Evolutionary conservation across 1,140 invertebrate species (phyloP), one percentile per base, ranked within the genome.

Genomic region (Ceratoteleas bidentatus): DNA sequence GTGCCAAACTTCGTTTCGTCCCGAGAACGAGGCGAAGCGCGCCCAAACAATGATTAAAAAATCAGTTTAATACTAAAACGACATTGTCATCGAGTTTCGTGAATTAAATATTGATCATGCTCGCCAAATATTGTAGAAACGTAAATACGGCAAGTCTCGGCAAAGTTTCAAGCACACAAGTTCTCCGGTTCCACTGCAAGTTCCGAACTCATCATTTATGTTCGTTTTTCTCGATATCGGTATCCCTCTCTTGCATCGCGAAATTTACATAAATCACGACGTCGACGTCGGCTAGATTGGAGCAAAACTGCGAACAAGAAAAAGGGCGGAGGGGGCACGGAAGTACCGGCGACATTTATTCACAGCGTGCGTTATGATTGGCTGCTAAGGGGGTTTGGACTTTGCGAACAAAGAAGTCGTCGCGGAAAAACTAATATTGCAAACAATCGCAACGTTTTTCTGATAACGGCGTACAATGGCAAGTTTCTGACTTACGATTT

Each of bases 201-300:
- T 82, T 77, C 68, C 73, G 43, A 82, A 82, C 80, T 82, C 73
- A 82, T 82, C 79, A 76, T 82, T 82, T 76, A 68, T 77, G 73
- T 82, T 82, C 73, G 79, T 77, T 82, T 82, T 82, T 73, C 73
- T 43, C 52, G 36, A 61, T 75, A 76, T 82, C 66, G 60, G 73
- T 82, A 73, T 82, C 68, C 73, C 79, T 66, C 68, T 73, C 68
- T 76, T 72, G 61, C 66, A 68, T 82, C 45, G 62, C 68, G 13
- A 73, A 82, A 82, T 82, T 82, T 77, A 76, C 79, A 82, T 82
- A 82, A 82, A 82, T 82, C 62, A 82, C 72, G 62, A 72, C 62
- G 66, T 62, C 73, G 72, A 76, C 66, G 66, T 81, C 38, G 61
- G 53, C 61, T 72, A 61, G 49, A 81, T 81, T 76, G 68, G 40